Conservation (phyloP, 1,140 invertebrate species). For the Drosophila busckii region DNA sequence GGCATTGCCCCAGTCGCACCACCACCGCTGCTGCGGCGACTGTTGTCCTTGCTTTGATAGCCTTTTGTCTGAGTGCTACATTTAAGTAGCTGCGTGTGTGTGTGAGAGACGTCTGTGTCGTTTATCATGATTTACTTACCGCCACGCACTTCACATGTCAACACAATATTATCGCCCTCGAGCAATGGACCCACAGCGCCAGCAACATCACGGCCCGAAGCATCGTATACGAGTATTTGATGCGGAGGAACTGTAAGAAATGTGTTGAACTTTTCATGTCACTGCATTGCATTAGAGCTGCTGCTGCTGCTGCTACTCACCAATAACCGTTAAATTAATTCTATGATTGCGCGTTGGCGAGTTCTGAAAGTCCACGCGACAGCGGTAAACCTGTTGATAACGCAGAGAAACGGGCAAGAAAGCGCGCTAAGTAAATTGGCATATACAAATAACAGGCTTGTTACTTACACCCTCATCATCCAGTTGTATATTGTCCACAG, state of each 20-base stretch:
- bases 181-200: constrained; percentile 90
- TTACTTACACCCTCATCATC: constrained; percentile 87
- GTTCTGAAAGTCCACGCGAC: constrained; percentile 93
- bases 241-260: constrained; percentile 89
- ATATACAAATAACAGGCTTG: constrained; percentile 20
- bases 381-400: constrained; percentile 84
- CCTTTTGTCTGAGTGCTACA: constrained; percentile 74
- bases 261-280: constrained; percentile 40
- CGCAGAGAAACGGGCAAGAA: constrained; percentile 13
- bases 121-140: constrained; percentile 84
- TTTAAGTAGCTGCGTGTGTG: constrained; percentile 54
- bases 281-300: constrained; percentile 34
- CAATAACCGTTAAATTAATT: constrained; percentile 93
- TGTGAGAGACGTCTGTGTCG: constrained; percentile 54
- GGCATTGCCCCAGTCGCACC: too few relatives aligned
- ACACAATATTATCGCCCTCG: constrained; percentile 88
- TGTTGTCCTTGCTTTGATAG: constrained; percentile 60
- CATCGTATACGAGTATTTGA: constrained; percentile 90
- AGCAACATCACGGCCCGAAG: constrained; percentile 86
- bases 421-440: too few relatives aligned
- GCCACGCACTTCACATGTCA: constrained; percentile 93
- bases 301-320: constrained; percentile 82
- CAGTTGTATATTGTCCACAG: constrained; percentile 88
- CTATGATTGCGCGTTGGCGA: constrained; percentile 93
- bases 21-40: too few relatives aligned